phyloP scores from a whole-genome alignment of 2,113 vertebrate genomes.

The Meleagris gallopavo region DNA sequence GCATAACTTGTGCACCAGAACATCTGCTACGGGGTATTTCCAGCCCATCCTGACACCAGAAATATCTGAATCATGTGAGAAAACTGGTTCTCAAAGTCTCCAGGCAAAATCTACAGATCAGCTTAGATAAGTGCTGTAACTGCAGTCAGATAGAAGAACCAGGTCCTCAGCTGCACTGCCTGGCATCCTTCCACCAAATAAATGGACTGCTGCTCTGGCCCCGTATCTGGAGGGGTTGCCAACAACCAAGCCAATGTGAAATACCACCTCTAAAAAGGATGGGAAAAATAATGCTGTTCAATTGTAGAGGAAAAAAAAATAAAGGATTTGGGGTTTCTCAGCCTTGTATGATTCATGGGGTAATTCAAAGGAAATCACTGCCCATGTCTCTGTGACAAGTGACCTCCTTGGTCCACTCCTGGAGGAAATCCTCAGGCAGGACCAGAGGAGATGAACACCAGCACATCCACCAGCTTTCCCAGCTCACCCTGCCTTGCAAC shows the following conservation, averaged over 20 bases:
- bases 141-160: background rate
- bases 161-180: background rate
- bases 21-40: background rate
- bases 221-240: background rate
- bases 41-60: background rate
- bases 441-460: background rate
- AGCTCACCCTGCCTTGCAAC: background rate
- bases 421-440: background rate
- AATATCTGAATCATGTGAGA: background rate
- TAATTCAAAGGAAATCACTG: background rate
- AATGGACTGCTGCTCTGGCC: conserved; percentile 35
- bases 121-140: background rate
- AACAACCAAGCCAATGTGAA: background rate
- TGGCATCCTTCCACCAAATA: conserved; percentile 9
- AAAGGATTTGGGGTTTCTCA: background rate
- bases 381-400: background rate
- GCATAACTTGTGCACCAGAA: background rate
- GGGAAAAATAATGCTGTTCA: background rate
- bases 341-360: background rate
- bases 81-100: background rate
- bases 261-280: background rate
- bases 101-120: background rate
- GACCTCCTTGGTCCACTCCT: background rate
- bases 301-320: rapidly evolving
- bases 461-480: background rate